phyloP scores from a whole-genome alignment of 1,140 invertebrate genomes.

The Zaprionus nigranus region DNA sequence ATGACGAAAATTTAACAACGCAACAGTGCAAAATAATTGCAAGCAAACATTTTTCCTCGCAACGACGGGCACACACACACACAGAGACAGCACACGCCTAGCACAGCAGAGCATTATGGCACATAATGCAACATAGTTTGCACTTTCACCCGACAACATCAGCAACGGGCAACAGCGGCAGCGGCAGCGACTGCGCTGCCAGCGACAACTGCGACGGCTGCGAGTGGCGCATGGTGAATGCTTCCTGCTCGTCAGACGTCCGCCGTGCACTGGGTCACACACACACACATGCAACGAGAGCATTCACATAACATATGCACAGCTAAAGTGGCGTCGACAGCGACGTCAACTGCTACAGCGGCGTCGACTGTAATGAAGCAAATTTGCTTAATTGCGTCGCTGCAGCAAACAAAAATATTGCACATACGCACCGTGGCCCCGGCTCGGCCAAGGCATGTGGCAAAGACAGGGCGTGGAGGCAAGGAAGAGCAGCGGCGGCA shows the following conservation, averaged over 20 bases:
- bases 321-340: slow-evolving; percentile 13
- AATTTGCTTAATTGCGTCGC: slow-evolving; percentile 66
- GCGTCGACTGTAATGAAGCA: slow-evolving; percentile 58
- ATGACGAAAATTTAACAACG: slow-evolving; percentile 60
- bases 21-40: slow-evolving; percentile 67
- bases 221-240: slow-evolving; percentile 41
- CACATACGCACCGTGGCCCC: slow-evolving; percentile 46
- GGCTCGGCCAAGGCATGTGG: slow-evolving; percentile 2
- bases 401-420: slow-evolving; percentile 53
- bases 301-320: slow-evolving; percentile 20
- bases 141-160: slow-evolving; percentile 48
- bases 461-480: background rate
- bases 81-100: slow-evolving; percentile 14
- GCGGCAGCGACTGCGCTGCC: slow-evolving; percentile 4
- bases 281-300: background rate
- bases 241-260: slow-evolving; percentile 50
- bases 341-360: slow-evolving; percentile 15
- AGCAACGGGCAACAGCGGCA: background rate
- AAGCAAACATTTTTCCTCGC: slow-evolving; percentile 62
- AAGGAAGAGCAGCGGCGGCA: too few relatives aligned
- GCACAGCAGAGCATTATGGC: slow-evolving; percentile 23
- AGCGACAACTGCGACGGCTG: slow-evolving; percentile 6
- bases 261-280: slow-evolving; percentile 42
- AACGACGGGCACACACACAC: slow-evolving; percentile 24
- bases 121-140: slow-evolving; percentile 56